Percentiles rank a stretch among this genome's conserved stretches.
Conservation (phyloP, 2,888 invertebrate species). For the Eumacrocentrus americanus region DNA sequence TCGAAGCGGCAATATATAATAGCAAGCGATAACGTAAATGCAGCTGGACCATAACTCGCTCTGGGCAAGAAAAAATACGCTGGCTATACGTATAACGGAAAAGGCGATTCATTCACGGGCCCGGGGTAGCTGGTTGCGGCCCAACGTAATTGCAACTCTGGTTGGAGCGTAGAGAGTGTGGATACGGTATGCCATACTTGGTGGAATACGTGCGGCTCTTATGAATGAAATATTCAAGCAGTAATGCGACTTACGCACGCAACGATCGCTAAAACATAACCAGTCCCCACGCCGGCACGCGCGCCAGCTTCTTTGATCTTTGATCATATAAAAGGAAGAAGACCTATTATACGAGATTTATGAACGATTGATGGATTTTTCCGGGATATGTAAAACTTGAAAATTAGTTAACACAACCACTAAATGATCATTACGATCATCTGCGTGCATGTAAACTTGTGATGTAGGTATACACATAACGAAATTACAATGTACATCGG, state of each 20-base stretch:
- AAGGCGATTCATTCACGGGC: slow-evolving; percentile 49
- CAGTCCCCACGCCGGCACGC: slow-evolving; percentile 30
- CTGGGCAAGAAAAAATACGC: slow-evolving; percentile 3
- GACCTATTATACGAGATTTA: no score
- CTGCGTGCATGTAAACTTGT: no score
- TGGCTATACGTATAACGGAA: slow-evolving; percentile 26
- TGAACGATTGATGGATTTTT: no score
- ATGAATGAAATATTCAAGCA: slow-evolving; percentile 61
- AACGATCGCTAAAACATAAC: slow-evolving; percentile 42
- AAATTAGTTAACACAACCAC: no score
- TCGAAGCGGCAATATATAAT: no score
- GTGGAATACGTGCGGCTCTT: slow-evolving; percentile 52
- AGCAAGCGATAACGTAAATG: no score
- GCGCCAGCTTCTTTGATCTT: background rate
- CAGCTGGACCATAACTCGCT: no score
- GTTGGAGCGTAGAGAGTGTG: background rate
- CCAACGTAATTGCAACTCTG: slow-evolving; percentile 45
- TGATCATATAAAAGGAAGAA: no score
- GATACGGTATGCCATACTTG: slow-evolving; percentile 35
- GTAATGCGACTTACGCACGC: slow-evolving; percentile 57
- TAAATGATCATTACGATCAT: no score
- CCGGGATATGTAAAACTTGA: no score
- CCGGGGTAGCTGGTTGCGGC: slow-evolving; percentile 36
- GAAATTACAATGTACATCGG: no score
- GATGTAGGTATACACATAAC: no score